These are phyloP conservation scores for Martes martes DNA, from an alignment of 2,113 vertebrate species.

Conservation along the genomic window DNA sequence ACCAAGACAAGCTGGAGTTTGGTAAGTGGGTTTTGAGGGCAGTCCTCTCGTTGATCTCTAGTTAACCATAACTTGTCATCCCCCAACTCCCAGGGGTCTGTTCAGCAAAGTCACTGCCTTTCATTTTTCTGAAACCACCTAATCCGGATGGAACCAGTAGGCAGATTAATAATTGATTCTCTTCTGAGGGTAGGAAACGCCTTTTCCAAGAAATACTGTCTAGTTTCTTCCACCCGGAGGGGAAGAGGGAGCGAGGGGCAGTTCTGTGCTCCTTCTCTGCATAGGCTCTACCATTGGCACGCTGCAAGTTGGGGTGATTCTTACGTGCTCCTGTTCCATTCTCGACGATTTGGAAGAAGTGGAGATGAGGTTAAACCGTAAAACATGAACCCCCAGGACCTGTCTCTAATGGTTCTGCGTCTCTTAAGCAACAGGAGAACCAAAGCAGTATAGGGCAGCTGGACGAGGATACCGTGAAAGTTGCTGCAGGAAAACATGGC, in stretches of 20 bases:
- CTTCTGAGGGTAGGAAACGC: background rate
- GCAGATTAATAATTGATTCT: background rate
- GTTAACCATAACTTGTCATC: background rate
- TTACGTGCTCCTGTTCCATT: background rate
- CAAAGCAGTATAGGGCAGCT: background rate
- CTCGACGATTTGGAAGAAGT: background rate
- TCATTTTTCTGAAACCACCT: background rate
- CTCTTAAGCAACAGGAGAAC: background rate
- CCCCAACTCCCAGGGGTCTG: background rate
- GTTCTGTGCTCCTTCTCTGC: rapidly evolving
- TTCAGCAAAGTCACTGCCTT: background rate
- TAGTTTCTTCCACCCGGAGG: background rate
- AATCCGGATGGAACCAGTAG: background rate
- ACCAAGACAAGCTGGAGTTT: conserved; percentile 90
- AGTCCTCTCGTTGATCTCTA: background rate
- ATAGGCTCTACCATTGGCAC: background rate
- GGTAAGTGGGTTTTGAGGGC: conserved; percentile 82
- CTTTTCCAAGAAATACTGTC: background rate
- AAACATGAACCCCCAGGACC: background rate
- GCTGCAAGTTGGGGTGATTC: background rate
- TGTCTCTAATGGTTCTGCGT: background rate
- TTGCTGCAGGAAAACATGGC: background rate
- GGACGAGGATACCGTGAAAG: background rate
- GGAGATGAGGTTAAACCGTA: background rate
- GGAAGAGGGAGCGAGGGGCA: background rate